These are phyloP conservation scores for Sylvilagus bachmani DNA, from an alignment of 2,113 vertebrate genomes.

Conservation along the genomic window DNA sequence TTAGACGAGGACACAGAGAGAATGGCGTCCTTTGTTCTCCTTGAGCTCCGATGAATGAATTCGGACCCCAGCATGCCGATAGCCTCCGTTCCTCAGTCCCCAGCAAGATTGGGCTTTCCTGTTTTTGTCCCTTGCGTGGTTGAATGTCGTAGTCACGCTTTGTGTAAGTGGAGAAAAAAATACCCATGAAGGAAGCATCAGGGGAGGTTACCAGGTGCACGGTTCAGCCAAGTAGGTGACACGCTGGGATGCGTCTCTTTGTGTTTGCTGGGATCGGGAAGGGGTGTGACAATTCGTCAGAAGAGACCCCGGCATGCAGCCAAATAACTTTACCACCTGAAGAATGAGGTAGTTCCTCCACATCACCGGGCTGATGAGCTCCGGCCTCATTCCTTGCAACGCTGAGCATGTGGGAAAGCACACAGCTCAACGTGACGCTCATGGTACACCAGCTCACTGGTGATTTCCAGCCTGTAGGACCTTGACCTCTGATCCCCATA, in stretches of 20 bases:
- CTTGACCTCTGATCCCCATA: background rate
- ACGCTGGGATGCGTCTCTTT: conserved; percentile 68
- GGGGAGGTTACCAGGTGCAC: conserved; percentile 60
- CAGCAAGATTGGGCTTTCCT: background rate
- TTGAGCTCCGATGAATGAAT: background rate
- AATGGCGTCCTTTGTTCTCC: background rate
- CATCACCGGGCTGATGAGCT: background rate
- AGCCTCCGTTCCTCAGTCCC: background rate
- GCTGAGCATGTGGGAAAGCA: background rate
- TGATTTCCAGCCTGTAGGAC: fast-evolving
- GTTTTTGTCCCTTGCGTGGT: conserved; percentile 26
- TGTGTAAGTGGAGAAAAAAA: conserved; percentile 40
- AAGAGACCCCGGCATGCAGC: background rate
- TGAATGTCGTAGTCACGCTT: background rate
- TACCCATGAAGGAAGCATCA: conserved; percentile 35
- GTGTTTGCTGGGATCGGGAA: conserved; percentile 81
- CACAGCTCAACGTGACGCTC: fast-evolving
- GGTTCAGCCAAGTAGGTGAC: conserved; percentile 66
- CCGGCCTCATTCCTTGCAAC: background rate
- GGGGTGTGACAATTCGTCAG: conserved; percentile 65
- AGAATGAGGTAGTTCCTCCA: background rate
- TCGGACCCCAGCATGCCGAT: background rate
- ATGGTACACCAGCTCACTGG: fast-evolving
- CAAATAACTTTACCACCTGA: conserved; percentile 79
- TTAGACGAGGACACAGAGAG: background rate